A percentile compares a stretch with the other conserved stretches of the same genome.
These are phyloP conservation scores for Heliothis subflexa DNA, from an alignment of 1,140 invertebrate species.

Conservation along the genomic window DNA sequence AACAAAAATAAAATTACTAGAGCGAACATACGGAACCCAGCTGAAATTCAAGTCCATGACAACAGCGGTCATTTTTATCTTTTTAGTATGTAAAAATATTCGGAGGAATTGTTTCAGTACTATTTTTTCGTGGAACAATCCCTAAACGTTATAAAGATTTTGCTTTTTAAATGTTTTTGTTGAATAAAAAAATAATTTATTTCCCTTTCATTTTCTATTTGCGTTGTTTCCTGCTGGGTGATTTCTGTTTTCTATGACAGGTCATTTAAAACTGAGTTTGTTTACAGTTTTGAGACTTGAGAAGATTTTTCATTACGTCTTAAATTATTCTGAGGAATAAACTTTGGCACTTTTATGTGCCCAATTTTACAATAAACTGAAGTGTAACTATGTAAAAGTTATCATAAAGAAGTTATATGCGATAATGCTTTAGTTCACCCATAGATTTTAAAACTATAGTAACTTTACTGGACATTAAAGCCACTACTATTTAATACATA, in stretches of 20 bases:
- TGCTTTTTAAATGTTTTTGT: slow-evolving; percentile 22
- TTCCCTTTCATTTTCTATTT: slow-evolving; percentile 25
- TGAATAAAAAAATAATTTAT: slow-evolving; percentile 25
- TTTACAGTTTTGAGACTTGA: not conserved
- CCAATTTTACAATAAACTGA: too few species aligned
- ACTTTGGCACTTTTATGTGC: too few species aligned
- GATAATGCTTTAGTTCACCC: too few species aligned
- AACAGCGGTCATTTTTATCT: slow-evolving; percentile 16
- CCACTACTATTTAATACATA: too few species aligned
- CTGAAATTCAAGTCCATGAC: not conserved
- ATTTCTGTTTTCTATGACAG: slow-evolving; percentile 16
- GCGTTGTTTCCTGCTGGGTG: slow-evolving; percentile 12
- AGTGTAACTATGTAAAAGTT: too few species aligned
- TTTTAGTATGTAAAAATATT: slow-evolving; percentile 45
- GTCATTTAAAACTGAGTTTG: slow-evolving; percentile 8
- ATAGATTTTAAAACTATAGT: too few species aligned
- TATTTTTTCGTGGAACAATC: slow-evolving; percentile 31
- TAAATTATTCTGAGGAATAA: too few species aligned
- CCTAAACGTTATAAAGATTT: slow-evolving; percentile 40
- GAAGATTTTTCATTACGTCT: not conserved
- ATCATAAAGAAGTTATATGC: too few species aligned
- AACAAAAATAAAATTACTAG: too few species aligned
- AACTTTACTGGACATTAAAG: too few species aligned
- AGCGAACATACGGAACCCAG: not conserved
- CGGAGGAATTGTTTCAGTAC: slow-evolving; percentile 15